phyloP scores from a whole-genome alignment of 2,797 vertebrate species.

The Myotis vivesi region DNA sequence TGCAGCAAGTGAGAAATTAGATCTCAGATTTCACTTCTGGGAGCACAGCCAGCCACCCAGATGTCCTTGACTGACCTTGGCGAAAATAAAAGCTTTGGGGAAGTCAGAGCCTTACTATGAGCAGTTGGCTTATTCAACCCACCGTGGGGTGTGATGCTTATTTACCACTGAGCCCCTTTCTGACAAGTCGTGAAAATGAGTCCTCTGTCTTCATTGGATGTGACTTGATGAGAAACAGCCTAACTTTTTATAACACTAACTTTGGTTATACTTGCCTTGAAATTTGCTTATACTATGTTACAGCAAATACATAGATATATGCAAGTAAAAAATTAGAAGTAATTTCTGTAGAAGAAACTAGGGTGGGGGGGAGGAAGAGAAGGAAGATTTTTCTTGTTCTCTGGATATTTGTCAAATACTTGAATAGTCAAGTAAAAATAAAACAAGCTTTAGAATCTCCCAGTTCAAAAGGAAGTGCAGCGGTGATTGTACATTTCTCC shows the following conservation, averaged over 20 bases:
- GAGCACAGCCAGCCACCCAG: not conserved
- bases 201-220: not conserved
- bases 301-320: not conserved
- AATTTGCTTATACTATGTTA: not conserved
- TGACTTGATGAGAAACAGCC: not conserved
- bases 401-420: not conserved
- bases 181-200: not conserved
- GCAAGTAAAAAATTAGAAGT: not conserved
- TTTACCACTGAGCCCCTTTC: not conserved
- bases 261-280: not conserved
- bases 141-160: not conserved
- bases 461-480: not conserved
- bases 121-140: not conserved
- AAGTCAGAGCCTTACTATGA: rapidly evolving
- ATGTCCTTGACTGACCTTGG: constrained; percentile 17
- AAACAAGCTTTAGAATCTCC: not conserved
- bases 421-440: not conserved
- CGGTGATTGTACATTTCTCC: not conserved
- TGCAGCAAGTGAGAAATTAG: not conserved
- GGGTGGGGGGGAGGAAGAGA: not conserved
- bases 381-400: not conserved
- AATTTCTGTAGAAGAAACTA: constrained; percentile 9
- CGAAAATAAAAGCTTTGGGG: not conserved
- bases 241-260: not conserved
- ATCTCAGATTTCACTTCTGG: not conserved